A percentile compares a stretch with the other conserved stretches of the same genome.
Evolutionary conservation across 2,888 invertebrate genomes (phyloP).

Genomic region (Xanthia icteritia): DNA sequence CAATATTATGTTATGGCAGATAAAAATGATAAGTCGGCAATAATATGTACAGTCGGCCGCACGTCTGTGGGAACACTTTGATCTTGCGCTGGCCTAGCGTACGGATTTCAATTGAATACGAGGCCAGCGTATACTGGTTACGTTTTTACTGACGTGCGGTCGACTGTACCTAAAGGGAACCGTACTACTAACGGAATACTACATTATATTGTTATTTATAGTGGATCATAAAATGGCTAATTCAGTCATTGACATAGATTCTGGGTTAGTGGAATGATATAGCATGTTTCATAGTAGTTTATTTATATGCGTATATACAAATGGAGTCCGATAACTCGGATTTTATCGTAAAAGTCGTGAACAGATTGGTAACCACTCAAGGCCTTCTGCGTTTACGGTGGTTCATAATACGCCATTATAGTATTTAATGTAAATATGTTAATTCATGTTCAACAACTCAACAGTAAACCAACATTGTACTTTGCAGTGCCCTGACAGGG

Average conservation of each 20-base stretch:
- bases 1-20: slow-evolving; percentile 2
- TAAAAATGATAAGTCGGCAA: slow-evolving; percentile 50
- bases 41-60: slow-evolving; percentile 31
- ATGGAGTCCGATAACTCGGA: slow-evolving; percentile 26
- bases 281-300: slow-evolving; percentile 62
- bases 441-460: no score
- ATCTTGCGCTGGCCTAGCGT: neutral
- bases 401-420: neutral
- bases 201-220: slow-evolving; percentile 76
- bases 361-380: slow-evolving; percentile 6
- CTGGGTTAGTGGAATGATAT: slow-evolving; percentile 68
- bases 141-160: neutral
- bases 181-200: slow-evolving; percentile 60
- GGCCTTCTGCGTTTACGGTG: slow-evolving; percentile 7
- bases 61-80: neutral
- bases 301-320: slow-evolving; percentile 63
- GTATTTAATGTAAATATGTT: no score
- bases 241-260: slow-evolving; percentile 82
- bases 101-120: neutral
- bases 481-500: no score
- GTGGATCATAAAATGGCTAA: slow-evolving; percentile 79
- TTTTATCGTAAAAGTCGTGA: slow-evolving; percentile 40
- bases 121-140: neutral
- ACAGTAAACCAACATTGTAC: no score
- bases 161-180: slow-evolving; percentile 35